These are phyloP conservation scores for Hybos culiciformis DNA, from an alignment of 2,888 invertebrate genomes.

Conservation along the genomic window DNA sequence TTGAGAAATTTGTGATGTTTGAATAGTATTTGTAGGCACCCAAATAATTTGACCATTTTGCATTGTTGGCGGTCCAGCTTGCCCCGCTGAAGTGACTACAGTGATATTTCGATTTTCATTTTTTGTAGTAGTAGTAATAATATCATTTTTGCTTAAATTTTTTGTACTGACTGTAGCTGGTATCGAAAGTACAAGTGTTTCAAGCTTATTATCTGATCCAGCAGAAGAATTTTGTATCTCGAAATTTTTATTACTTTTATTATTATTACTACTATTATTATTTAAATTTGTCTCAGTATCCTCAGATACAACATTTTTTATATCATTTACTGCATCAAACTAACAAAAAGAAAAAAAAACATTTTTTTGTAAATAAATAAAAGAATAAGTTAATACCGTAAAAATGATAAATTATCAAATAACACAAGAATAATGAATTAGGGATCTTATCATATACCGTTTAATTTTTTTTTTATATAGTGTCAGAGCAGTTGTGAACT, in stretches of 20 bases:
- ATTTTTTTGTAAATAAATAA: background rate
- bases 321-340: background rate
- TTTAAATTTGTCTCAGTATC: background rate
- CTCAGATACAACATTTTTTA: background rate
- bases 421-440: too few relatives aligned
- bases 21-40: slow-evolving; percentile 6
- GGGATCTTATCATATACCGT: too few relatives aligned
- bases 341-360: background rate
- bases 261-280: background rate
- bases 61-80: background rate
- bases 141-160: background rate
- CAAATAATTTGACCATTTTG: slow-evolving; percentile 7
- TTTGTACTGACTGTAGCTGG: background rate
- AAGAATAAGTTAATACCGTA: too few relatives aligned
- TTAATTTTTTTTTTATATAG: too few relatives aligned
- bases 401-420: too few relatives aligned
- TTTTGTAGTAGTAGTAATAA: too few relatives aligned
- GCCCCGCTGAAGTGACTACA: background rate
- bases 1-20: slow-evolving; percentile 24
- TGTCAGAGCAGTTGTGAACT: too few relatives aligned
- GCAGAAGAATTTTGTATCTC: too few relatives aligned
- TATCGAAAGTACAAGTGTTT: background rate
- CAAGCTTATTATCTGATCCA: too few relatives aligned
- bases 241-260: background rate
- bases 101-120: too few relatives aligned